Percentiles rank a stretch among this genome's conserved stretches.
phyloP scores from a whole-genome alignment of 2,797 vertebrate genomes.

The Cyprinodon diabolis region DNA sequence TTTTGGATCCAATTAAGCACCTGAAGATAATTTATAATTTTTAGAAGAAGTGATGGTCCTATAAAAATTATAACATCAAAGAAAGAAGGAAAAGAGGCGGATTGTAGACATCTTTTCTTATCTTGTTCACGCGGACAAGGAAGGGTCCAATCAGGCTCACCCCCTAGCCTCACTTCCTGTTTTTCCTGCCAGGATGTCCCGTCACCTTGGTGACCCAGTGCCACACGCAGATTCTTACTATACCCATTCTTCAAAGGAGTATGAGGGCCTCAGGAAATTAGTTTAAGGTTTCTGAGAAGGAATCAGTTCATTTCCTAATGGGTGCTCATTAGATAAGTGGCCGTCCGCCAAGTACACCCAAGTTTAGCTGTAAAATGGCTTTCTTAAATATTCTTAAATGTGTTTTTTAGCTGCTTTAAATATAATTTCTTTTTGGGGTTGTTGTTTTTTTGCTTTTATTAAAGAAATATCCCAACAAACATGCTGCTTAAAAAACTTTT shows the following conservation, averaged over 20 bases:
- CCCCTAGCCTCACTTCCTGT: slow-evolving; percentile 81
- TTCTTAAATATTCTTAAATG: slow-evolving; percentile 41
- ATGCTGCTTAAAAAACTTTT: not conserved
- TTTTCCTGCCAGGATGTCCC: slow-evolving; percentile 77
- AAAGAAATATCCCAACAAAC: not conserved
- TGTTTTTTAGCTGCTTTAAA: slow-evolving; percentile 30
- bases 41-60: slow-evolving; percentile 53
- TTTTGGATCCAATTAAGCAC: no score
- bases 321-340: slow-evolving; percentile 73
- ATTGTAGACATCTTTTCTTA: slow-evolving; percentile 49
- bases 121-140: slow-evolving; percentile 65
- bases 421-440: no score
- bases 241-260: slow-evolving; percentile 68
- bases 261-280: slow-evolving; percentile 77
- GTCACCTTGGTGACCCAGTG: slow-evolving; percentile 72
- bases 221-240: slow-evolving; percentile 68
- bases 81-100: slow-evolving; percentile 64
- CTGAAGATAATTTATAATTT: slow-evolving; percentile 19
- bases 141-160: slow-evolving; percentile 79
- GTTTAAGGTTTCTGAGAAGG: slow-evolving; percentile 73
- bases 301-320: slow-evolving; percentile 79
- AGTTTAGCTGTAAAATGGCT: slow-evolving; percentile 38
- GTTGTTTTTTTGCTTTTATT: not conserved
- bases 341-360: slow-evolving; percentile 53
- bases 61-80: slow-evolving; percentile 52